phyloP scores from a whole-genome alignment of 1,140 invertebrate species.

The Wasmannia auropunctata region DNA sequence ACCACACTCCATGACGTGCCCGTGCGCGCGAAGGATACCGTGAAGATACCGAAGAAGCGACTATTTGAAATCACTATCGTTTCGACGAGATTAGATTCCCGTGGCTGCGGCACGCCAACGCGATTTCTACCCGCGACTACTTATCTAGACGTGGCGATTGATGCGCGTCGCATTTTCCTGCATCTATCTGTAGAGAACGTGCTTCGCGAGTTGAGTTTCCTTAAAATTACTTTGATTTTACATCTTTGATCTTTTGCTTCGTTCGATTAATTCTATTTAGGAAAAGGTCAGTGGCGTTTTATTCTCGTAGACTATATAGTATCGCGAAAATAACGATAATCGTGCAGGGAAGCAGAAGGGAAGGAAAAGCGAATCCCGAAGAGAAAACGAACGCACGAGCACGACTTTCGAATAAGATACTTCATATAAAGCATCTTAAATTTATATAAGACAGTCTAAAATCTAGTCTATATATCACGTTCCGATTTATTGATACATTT shows the following conservation, averaged over 20 bases:
- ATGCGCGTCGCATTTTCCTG: neutral
- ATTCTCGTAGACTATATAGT: neutral
- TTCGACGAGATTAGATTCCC: conserved; percentile 64
- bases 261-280: neutral
- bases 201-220: neutral
- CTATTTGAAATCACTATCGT: conserved; percentile 55
- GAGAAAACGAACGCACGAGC: neutral
- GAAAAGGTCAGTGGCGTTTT: neutral
- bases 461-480: neutral
- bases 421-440: too few relatives aligned
- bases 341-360: neutral
- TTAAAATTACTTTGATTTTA: neutral
- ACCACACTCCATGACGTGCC: conserved; percentile 57
- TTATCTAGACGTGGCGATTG: neutral
- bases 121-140: neutral
- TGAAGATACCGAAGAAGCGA: conserved; percentile 10
- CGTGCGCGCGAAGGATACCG: conserved; percentile 41
- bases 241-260: neutral
- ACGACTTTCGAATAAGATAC: neutral
- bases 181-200: neutral
- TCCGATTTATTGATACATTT: neutral
- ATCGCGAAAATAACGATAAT: neutral
- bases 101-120: neutral
- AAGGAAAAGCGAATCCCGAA: neutral
- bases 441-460: too few relatives aligned